Percentiles rank a stretch among this genome's conserved stretches.
phyloP scores from a whole-genome alignment of 2,797 vertebrate genomes.

The Sciaenops ocellatus region DNA sequence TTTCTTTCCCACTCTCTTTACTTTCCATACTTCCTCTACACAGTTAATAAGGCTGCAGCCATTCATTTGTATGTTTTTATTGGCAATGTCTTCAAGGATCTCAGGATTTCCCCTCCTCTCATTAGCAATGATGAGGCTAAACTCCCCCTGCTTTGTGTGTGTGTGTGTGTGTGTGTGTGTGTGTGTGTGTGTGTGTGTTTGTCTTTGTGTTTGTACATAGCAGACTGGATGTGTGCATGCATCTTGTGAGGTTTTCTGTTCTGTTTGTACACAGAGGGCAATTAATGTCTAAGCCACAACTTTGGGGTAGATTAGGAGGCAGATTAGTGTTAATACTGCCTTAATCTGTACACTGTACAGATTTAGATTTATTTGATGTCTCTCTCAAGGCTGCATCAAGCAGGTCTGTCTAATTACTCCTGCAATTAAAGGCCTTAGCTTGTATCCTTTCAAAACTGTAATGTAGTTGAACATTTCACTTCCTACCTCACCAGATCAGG shows the following conservation, averaged over 20 bases:
- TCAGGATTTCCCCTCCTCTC: conserved; percentile 35
- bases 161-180: not conserved
- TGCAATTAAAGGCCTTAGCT: conserved; percentile 37
- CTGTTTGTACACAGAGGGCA: conserved; percentile 34
- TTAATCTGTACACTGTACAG: conserved; percentile 40
- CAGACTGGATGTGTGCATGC: not conserved
- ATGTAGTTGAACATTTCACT: conserved; percentile 15
- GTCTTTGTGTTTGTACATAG: conserved; percentile 6
- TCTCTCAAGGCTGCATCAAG: conserved; percentile 29
- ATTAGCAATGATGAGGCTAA: conserved; percentile 23
- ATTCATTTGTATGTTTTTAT: conserved; percentile 43
- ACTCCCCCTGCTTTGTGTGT: not conserved
- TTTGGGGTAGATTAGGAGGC: conserved; percentile 40
- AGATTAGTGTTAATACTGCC: conserved; percentile 50
- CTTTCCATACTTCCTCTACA: conserved; percentile 15
- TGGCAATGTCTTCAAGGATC: conserved; percentile 20
- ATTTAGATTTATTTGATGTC: conserved; percentile 36
- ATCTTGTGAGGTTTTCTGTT: conserved; percentile 28
- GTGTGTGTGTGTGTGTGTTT: not conserved
- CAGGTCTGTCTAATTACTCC: conserved; percentile 29
- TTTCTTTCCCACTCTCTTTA: not conserved
- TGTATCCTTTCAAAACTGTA: conserved; percentile 24
- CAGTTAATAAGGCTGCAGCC: conserved; percentile 25
- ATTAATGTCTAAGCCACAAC: conserved; percentile 48
- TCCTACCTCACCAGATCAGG: conserved; percentile 87